These are phyloP conservation scores for Phalacrocorax brasilianus DNA, from an alignment of 2,113 vertebrate species.

Conservation along the genomic window DNA sequence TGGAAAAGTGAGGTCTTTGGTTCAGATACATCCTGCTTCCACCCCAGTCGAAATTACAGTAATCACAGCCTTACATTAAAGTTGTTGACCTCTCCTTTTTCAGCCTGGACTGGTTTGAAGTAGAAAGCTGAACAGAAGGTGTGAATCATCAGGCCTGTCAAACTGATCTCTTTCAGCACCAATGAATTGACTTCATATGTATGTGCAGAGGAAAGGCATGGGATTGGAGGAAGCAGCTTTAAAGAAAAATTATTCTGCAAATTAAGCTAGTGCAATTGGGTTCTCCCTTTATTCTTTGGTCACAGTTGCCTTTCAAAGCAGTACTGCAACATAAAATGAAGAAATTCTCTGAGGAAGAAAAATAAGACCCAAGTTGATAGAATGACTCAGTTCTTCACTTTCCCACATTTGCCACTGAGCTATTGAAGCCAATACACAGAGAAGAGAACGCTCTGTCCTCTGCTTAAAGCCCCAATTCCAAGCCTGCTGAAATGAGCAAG, in stretches of 20 bases:
- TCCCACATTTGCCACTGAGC: background rate
- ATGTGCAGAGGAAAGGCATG: background rate
- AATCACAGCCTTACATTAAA: background rate
- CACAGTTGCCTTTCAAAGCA: background rate
- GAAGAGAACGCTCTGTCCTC: background rate
- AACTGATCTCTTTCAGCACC: background rate
- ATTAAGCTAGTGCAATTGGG: background rate
- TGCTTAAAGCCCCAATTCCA: background rate
- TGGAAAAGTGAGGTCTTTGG: background rate
- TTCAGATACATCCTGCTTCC: background rate
- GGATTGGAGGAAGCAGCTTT: background rate
- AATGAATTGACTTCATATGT: background rate
- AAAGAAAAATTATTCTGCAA: background rate
- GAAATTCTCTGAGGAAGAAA: background rate
- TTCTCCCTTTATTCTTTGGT: background rate
- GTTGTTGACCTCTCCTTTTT: background rate
- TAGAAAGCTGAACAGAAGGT: constrained; percentile 16
- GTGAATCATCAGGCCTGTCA: constrained; percentile 25
- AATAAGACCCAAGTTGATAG: background rate
- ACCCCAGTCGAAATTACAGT: background rate
- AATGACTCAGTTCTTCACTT: background rate
- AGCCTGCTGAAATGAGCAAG: background rate
- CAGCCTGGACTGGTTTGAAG: background rate
- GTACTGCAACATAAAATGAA: background rate
- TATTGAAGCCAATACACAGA: background rate